Evolutionary conservation across 2,888 invertebrate species (phyloP).

Genomic region (Ceriagrion tenellum): DNA sequence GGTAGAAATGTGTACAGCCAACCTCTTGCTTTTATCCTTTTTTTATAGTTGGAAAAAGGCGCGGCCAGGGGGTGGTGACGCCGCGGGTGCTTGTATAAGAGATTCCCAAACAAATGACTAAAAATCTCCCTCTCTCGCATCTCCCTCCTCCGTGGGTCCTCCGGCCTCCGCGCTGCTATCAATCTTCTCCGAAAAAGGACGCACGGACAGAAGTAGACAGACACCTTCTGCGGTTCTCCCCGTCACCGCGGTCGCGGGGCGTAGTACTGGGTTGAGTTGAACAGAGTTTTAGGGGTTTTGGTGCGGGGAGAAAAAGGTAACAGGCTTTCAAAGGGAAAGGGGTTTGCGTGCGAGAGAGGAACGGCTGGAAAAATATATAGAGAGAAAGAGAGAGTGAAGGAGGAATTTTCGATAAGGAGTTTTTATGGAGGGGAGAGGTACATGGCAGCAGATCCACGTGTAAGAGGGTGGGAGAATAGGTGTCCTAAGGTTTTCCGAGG

Average conservation of each 20-base stretch:
- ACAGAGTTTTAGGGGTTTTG: background rate
- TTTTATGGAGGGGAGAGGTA: background rate
- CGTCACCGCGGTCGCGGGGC: background rate
- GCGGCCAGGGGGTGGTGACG: background rate
- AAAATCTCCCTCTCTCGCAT: background rate
- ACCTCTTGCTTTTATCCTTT: too few species aligned
- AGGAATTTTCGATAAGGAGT: background rate
- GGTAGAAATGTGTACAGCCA: background rate
- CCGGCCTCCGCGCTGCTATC: background rate
- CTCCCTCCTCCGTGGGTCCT: background rate
- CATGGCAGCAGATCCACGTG: background rate
- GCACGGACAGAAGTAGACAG: background rate
- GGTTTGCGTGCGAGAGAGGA: background rate
- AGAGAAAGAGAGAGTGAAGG: background rate
- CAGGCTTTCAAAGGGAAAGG: background rate
- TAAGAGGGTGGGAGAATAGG: background rate
- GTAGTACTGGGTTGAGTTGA: background rate
- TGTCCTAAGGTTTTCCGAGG: background rate
- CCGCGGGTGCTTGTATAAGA: background rate
- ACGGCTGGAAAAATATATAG: background rate
- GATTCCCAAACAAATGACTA: slow-evolving; percentile 7
- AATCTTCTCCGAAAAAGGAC: background rate
- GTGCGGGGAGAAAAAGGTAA: background rate
- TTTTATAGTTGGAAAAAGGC: background rate
- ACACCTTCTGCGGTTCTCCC: slow-evolving; percentile 1